These are phyloP conservation scores for Horisme vitalbata DNA, from an alignment of 2,888 invertebrate genomes.

Conservation along the genomic window DNA sequence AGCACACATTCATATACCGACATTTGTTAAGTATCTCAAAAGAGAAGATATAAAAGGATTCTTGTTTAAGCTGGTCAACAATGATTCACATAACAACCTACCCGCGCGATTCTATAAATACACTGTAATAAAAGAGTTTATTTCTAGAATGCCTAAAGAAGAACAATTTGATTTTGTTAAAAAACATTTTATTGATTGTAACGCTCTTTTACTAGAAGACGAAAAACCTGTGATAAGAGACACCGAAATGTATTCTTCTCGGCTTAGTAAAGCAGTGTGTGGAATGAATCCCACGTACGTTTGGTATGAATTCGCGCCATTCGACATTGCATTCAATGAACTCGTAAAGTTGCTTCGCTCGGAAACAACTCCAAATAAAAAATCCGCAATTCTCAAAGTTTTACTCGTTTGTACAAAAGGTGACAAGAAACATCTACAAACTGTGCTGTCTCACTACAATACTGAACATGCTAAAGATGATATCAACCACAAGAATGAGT, in stretches of 20 bases:
- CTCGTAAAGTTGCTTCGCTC: slow-evolving; percentile 43
- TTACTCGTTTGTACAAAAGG: slow-evolving; percentile 44
- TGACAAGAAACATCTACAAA: slow-evolving; percentile 43
- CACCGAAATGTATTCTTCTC: slow-evolving; percentile 36
- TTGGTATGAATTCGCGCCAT: slow-evolving; percentile 61
- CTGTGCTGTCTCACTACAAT: slow-evolving; percentile 49
- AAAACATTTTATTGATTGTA: slow-evolving; percentile 52
- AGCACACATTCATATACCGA: slow-evolving; percentile 45
- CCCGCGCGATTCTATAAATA: slow-evolving; percentile 29
- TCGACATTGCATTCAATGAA: slow-evolving; percentile 53
- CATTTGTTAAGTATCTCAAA: slow-evolving; percentile 56
- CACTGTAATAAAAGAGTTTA: slow-evolving; percentile 44
- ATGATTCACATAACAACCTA: slow-evolving; percentile 1
- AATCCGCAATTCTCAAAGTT: slow-evolving; percentile 45
- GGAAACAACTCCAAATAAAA: slow-evolving; percentile 38
- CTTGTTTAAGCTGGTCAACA: slow-evolving; percentile 41
- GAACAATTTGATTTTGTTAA: slow-evolving; percentile 56
- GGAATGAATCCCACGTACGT: slow-evolving; percentile 34
- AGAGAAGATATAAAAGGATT: slow-evolving; percentile 51
- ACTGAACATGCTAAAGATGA: slow-evolving; percentile 52
- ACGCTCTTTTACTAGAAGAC: slow-evolving; percentile 32
- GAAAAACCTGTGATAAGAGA: slow-evolving; percentile 31
- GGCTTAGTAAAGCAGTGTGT: slow-evolving; percentile 30
- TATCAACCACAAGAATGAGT: slow-evolving; percentile 38
- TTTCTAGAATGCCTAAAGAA: slow-evolving; percentile 49